phyloP scores from a whole-genome alignment of 2,888 invertebrate species.

The Dryomyza anilis region DNA sequence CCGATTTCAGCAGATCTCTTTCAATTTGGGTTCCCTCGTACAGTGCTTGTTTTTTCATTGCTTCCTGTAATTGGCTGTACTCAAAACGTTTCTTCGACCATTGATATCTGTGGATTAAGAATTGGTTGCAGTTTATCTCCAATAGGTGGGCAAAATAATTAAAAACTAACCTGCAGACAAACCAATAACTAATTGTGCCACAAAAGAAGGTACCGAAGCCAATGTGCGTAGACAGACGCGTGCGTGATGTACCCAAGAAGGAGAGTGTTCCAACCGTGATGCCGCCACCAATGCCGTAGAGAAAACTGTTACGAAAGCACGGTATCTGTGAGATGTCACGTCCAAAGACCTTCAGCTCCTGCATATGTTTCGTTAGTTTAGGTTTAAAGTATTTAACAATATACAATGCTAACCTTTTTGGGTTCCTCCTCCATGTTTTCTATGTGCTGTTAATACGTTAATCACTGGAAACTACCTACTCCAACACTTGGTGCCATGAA shows the following conservation, averaged over 20 bases:
- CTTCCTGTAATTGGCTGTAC: slow-evolving; percentile 67
- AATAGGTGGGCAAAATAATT: neutral
- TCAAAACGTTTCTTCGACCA: slow-evolving; percentile 72
- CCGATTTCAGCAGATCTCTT: slow-evolving; percentile 42
- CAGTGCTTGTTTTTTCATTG: slow-evolving; percentile 66
- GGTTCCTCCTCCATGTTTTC: slow-evolving; percentile 31
- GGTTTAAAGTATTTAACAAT: neutral
- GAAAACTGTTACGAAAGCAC: slow-evolving; percentile 78
- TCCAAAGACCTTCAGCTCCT: slow-evolving; percentile 71
- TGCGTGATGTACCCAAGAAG: slow-evolving; percentile 77
- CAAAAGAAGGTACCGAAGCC: slow-evolving; percentile 71
- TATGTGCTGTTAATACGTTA: neutral
- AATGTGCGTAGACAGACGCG: slow-evolving; percentile 68
- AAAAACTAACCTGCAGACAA: slow-evolving; percentile 63
- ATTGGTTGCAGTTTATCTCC: neutral
- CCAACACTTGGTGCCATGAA: neutral
- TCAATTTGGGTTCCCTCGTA: slow-evolving; percentile 70
- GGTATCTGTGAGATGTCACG: slow-evolving; percentile 76
- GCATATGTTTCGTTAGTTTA: slow-evolving; percentile 36
- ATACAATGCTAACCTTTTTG: slow-evolving; percentile 27
- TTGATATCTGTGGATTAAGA: slow-evolving; percentile 63
- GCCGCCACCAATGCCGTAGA: slow-evolving; percentile 76
- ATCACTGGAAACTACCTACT: too few relatives aligned
- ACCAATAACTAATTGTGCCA: slow-evolving; percentile 73
- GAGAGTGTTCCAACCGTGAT: slow-evolving; percentile 69